Evolutionary conservation across 1,140 invertebrate genomes (phyloP), one percentile per base, ranked within the genome.

Genomic region (Lepidurus apus): DNA sequence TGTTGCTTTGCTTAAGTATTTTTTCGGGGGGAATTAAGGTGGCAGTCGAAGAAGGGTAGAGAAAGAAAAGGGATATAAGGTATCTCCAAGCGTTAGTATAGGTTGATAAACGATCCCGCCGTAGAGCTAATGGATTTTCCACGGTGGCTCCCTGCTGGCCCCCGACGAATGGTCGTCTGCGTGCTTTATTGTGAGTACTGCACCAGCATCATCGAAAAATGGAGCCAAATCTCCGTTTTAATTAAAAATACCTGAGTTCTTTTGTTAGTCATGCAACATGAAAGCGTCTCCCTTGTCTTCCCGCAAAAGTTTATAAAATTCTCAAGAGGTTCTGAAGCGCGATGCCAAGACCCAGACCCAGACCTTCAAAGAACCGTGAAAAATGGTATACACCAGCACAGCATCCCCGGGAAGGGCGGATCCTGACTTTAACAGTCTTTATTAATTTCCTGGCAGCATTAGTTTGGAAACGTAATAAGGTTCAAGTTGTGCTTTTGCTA

Each of bases 41-140:
- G 53, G 21, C 21, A 65, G 17, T 65, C 17, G 21, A 65, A 65
- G 53, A 21, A 65, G 53, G 13, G 53, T 2, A 0, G 21, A 21
- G 53, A 65, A n/a, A 0, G 21, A 21, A 21, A 65, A 65, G 10
- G 53, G 53, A 65, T 65, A 21, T 21, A 13, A 65, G 53, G 53
- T 9, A 65, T 65, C 53, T 65, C 53, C 53, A 65, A 65, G 53
- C 17, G 17, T 13, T 65, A 65, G 53, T 65, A 65, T 65, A 65
- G 21, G 53, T 65, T 65, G 53, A 65, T 65, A 65, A 65, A 65
- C 53, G 53, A 65, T 65, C 53, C 53, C 53, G 53, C 53, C 53
- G 53, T 65, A 65, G 53, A 65, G 53, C 53, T 65, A 65, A 65
- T 65, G 53, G 53, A 65, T 65, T 65, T 65, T 65, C 53, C 53